These are phyloP conservation scores for Empis stercorea DNA, from an alignment of 2,888 invertebrate species.

Conservation along the genomic window DNA sequence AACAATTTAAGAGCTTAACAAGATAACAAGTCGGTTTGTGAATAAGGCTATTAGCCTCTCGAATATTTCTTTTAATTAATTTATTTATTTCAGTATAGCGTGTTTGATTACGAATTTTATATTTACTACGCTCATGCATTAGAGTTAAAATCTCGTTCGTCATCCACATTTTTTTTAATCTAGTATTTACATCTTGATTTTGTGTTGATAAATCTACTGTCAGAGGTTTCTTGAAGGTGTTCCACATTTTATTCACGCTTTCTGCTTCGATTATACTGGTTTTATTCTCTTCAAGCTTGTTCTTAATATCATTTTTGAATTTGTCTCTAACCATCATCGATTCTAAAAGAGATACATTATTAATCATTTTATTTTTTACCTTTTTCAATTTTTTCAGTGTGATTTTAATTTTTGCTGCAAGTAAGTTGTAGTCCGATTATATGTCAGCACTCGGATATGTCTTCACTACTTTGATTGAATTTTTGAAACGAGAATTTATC, in stretches of 20 bases:
- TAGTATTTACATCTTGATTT: not conserved
- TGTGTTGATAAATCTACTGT: not conserved
- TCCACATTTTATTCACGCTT: not conserved
- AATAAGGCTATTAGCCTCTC: too few species aligned
- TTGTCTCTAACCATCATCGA: not conserved
- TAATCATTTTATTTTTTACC: not conserved
- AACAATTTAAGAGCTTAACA: too few species aligned
- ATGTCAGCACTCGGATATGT: conserved; percentile 1
- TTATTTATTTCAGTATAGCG: not conserved
- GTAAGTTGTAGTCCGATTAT: not conserved
- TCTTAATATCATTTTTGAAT: not conserved
- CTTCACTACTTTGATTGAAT: not conserved
- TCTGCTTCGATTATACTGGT: not conserved
- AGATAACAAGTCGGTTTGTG: too few species aligned
- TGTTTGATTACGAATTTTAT: not conserved
- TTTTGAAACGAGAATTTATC: not conserved
- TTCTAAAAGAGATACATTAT: not conserved
- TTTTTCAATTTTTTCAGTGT: not conserved
- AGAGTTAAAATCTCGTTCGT: not conserved
- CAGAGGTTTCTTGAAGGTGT: not conserved
- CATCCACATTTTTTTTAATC: not conserved
- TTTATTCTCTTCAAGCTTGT: not conserved
- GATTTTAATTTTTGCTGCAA: conserved; percentile 1
- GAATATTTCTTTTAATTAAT: not conserved
- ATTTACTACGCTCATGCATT: not conserved